phyloP scores from a whole-genome alignment of 2,113 vertebrate species.

The Psittacus erithacus region DNA sequence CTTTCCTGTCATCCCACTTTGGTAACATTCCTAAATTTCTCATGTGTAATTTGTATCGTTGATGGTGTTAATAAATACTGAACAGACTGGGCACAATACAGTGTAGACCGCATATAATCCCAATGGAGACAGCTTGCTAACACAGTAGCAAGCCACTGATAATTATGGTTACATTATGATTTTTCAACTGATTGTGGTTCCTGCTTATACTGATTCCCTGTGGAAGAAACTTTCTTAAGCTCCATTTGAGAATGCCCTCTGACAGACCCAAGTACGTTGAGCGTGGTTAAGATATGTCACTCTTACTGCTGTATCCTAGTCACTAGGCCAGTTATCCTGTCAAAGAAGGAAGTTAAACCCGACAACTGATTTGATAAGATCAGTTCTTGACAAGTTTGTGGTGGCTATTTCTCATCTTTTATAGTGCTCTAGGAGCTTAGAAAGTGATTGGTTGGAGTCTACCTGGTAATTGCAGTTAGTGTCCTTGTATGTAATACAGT shows the following conservation, averaged over 20 bases:
- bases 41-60: not conserved
- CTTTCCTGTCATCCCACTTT: not conserved
- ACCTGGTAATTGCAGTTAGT: not conserved
- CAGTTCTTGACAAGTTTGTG: not conserved
- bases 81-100: not conserved
- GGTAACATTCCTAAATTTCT: not conserved
- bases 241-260: not conserved
- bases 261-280: not conserved
- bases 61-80: not conserved
- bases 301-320: not conserved
- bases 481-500: not conserved
- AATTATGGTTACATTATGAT: not conserved
- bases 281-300: not conserved
- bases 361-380: not conserved
- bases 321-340: not conserved
- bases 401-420: not conserved
- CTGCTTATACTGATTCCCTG: not conserved
- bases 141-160: not conserved
- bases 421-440: not conserved
- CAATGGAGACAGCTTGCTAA: not conserved
- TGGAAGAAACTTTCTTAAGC: not conserved
- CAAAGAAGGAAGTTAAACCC: not conserved
- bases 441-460: not conserved
- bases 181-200: not conserved
- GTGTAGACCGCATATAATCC: not conserved